Evolutionary conservation across 2,113 vertebrate genomes (phyloP).

Genomic region (Pachycephala philippinensis): DNA sequence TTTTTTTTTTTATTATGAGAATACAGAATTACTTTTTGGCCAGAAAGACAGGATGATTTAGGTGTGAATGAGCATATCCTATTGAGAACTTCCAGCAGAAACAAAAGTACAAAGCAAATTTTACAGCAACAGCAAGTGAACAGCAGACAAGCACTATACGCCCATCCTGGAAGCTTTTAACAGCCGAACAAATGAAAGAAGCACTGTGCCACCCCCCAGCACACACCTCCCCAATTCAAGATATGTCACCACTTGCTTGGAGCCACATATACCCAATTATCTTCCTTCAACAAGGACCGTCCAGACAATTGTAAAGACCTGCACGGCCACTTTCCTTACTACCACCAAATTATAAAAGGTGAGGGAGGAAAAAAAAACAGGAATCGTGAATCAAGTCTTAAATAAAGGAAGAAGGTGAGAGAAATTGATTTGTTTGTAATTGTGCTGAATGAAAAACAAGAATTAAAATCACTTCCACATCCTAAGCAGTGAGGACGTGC

Average conservation of each 20-base stretch:
- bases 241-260: background rate
- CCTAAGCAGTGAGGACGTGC: background rate
- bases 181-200: conserved; percentile 14
- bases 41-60: background rate
- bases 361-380: background rate
- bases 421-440: background rate
- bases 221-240: background rate
- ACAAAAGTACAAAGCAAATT: conserved; percentile 32
- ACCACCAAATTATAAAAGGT: background rate
- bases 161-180: background rate
- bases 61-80: background rate
- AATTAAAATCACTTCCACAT: conserved; percentile 33
- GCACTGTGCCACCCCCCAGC: background rate
- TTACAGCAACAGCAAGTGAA: conserved; percentile 16
- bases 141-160: background rate
- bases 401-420: conserved; percentile 15
- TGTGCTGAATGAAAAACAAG: background rate
- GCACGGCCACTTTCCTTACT: background rate
- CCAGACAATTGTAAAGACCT: background rate
- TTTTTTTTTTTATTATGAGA: background rate
- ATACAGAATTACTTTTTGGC: background rate
- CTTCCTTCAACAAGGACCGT: background rate
- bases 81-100: conserved; percentile 48
- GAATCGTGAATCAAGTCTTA: background rate
- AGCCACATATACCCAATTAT: conserved; percentile 27